Evolutionary conservation across 2,888 invertebrate species (phyloP).

Genomic region (Drosophila picticornis): DNA sequence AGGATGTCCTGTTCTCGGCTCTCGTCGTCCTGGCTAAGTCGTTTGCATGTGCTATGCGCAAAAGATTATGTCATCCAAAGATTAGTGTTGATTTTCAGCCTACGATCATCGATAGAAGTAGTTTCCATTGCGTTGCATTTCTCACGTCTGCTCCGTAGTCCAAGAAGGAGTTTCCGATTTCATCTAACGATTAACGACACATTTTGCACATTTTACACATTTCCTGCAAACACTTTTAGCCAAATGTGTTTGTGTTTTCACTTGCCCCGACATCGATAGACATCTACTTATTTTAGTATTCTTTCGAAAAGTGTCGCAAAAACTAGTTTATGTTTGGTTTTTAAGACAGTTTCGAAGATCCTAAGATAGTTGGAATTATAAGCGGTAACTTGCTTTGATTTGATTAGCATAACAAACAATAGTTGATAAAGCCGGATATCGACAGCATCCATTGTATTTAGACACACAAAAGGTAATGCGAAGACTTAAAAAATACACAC

Average conservation of each 20-base stretch:
- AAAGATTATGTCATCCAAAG: slow-evolving; percentile 75
- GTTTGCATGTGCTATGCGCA: slow-evolving; percentile 69
- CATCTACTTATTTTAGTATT: slow-evolving; percentile 57
- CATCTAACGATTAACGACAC: slow-evolving; percentile 54
- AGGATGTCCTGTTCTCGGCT: slow-evolving; percentile 74
- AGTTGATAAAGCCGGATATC: slow-evolving; percentile 25
- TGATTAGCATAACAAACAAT: slow-evolving; percentile 47
- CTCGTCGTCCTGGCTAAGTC: slow-evolving; percentile 54
- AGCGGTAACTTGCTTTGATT: slow-evolving; percentile 75
- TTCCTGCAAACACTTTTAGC: slow-evolving; percentile 53
- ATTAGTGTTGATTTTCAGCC: slow-evolving; percentile 60
- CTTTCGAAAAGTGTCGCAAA: slow-evolving; percentile 55
- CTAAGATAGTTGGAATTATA: slow-evolving; percentile 51
- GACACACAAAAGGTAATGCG: slow-evolving; percentile 2
- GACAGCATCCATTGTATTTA: slow-evolving; percentile 30
- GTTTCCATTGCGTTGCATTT: slow-evolving; percentile 70
- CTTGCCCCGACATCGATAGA: slow-evolving; percentile 46
- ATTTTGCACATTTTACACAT: slow-evolving; percentile 69
- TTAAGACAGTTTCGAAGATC: slow-evolving; percentile 21
- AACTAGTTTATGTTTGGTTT: slow-evolving; percentile 14
- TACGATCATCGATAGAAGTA: slow-evolving; percentile 45
- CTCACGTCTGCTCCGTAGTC: slow-evolving; percentile 66
- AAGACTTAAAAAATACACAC: not conserved
- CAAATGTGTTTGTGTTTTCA: slow-evolving; percentile 71
- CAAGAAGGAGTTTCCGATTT: slow-evolving; percentile 66